phyloP scores from a whole-genome alignment of 2,113 vertebrate genomes.

The Epinephelus moara region DNA sequence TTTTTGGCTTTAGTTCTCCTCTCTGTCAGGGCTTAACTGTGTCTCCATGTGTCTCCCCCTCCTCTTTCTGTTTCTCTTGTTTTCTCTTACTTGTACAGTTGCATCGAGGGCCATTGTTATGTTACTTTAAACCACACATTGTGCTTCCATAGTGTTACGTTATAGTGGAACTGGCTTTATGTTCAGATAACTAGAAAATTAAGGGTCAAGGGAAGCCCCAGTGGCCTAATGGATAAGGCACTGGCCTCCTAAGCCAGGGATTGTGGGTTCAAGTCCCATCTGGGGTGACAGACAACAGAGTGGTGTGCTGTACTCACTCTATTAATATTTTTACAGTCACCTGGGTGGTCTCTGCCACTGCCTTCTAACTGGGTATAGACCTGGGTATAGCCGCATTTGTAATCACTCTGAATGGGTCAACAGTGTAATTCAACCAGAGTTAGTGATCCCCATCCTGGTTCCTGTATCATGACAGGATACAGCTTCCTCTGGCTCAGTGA shows the following conservation, averaged over 20 bases:
- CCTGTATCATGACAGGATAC: no score
- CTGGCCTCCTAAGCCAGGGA: slow-evolving; percentile 77
- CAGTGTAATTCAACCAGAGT: no score
- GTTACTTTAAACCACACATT: not conserved
- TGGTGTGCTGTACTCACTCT: no score
- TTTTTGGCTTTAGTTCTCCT: not conserved
- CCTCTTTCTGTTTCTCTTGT: no score
- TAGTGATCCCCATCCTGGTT: no score
- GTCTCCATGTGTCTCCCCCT: not conserved
- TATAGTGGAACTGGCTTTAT: no score
- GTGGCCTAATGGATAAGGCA: slow-evolving; percentile 82
- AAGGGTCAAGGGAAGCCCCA: slow-evolving; percentile 47
- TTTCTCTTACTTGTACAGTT: not conserved
- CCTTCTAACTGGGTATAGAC: no score
- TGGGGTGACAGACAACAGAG: slow-evolving; percentile 58
- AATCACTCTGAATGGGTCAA: no score
- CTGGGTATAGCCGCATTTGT: no score
- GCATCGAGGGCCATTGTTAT: not conserved
- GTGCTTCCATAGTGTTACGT: not conserved
- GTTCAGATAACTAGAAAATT: fast-evolving
- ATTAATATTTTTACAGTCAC: no score
- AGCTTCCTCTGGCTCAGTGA: no score
- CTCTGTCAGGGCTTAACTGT: not conserved
- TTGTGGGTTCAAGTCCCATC: slow-evolving; percentile 79
- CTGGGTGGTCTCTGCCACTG: no score